These are phyloP conservation scores for Smittia sp. DNA, from an alignment of 2,888 invertebrate genomes.

Conservation along the genomic window DNA sequence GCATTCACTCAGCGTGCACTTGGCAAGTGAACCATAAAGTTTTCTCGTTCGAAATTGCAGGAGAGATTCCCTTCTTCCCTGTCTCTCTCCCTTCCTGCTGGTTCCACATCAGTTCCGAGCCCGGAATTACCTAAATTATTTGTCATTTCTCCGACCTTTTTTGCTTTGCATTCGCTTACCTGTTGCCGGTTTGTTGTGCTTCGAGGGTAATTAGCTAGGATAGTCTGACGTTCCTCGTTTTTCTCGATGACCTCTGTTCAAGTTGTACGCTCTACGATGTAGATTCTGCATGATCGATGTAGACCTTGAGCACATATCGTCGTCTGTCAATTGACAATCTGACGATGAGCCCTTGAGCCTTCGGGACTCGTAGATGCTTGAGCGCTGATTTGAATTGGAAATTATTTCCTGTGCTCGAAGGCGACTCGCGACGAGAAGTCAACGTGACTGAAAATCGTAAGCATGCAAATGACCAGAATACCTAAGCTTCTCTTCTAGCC, in stretches of 20 bases:
- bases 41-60: not conserved
- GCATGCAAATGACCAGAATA: not conserved
- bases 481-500: not conserved
- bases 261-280: not conserved
- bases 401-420: conserved; percentile 15
- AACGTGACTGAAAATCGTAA: conserved; percentile 21
- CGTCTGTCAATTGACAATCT: not conserved
- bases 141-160: conserved; percentile 25
- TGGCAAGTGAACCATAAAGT: not conserved
- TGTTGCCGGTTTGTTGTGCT: conserved; percentile 20
- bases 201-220: conserved; percentile 37
- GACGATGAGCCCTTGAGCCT: not conserved
- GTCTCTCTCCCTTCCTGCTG: conserved; percentile 37
- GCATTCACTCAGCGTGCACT: conserved; percentile 23
- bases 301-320: not conserved
- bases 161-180: conserved; percentile 12
- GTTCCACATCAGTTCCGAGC: conserved; percentile 39
- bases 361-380: not conserved
- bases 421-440: not conserved
- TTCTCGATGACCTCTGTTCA: not conserved
- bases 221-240: not conserved
- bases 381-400: not conserved
- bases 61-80: not conserved
- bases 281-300: not conserved
- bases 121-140: conserved; percentile 5